Base-by-base conservation (phyloP, 2,797 vertebrate species). In the Adelosebastes latens region DNA sequence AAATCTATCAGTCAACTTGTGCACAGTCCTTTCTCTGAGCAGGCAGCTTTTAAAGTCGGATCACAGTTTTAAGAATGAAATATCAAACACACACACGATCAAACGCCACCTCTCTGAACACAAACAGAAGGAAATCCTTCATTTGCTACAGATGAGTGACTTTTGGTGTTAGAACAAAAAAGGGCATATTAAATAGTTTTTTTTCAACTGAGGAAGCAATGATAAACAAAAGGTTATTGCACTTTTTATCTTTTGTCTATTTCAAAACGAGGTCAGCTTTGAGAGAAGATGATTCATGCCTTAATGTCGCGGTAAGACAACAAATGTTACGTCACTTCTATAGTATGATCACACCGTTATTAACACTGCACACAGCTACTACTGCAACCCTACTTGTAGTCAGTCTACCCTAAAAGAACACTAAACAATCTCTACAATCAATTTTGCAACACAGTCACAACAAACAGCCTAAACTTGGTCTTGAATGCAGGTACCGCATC, bases 211-310 rank as follows among this genome's bases (percentile, higher is more conserved):
- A 94, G 94, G 93, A 96, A 95, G 93, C 92, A 88, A 95, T 87
- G 93, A 92, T 90, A 93, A 95, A 95, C 92, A 94, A 93, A 92
- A 94, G 89, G 88, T 96, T 95, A 96, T 96, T 96, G 95, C 95
- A 96, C 95, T 95, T 95, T 87, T 91, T 93, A 91, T 92, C 86
- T 92, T 93, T 91, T 91, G 87, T 93, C 94, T 86, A 93, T 93
- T 94, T 94, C 84, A 88, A 93, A 78, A 93, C 83, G 93, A 95
- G 93, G 94, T 94, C 93, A 94, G 94, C 88, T 89, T 14, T 81
- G 83, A 93, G 85, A 93, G 85, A 91, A 88, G 92, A 93, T 87
- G 89, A 90, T 87, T 90, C 94, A 94, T 94, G 94, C 94, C 93
- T 89, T 91, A 87, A 93, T 86, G 93, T 90, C 32, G 79, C 78